A percentile compares a stretch with the other conserved stretches of the same genome.
Evolutionary conservation across 2,888 invertebrate genomes (phyloP).

Genomic region (Amiota minor): DNA sequence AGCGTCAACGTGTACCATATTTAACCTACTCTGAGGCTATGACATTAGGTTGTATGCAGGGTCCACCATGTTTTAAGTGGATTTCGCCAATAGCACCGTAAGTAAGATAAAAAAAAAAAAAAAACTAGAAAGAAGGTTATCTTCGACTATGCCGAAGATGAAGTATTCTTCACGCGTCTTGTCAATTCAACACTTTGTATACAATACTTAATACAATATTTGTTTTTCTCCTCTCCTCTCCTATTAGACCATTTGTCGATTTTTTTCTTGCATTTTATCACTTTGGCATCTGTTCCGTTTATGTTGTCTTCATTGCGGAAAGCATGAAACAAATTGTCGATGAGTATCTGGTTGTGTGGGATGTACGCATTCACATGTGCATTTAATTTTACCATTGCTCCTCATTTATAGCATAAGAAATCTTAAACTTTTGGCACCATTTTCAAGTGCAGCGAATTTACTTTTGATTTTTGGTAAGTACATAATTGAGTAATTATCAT

Average conservation of each 20-base stretch:
- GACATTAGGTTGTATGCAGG: slow-evolving; percentile 83
- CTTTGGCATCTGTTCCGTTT: slow-evolving; percentile 98
- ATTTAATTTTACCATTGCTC: slow-evolving; percentile 81
- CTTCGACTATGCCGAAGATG: too few species aligned
- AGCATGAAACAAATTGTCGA: slow-evolving; percentile 87
- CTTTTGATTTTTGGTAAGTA: slow-evolving; percentile 81
- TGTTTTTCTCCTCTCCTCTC: slow-evolving; percentile 31
- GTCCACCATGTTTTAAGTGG: slow-evolving; percentile 79
- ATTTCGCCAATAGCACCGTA: slow-evolving; percentile 77
- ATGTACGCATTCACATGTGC: slow-evolving; percentile 75
- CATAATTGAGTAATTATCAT: background rate
- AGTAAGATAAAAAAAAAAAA: slow-evolving; percentile 46
- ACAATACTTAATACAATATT: too few species aligned
- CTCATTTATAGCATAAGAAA: slow-evolving; percentile 83
- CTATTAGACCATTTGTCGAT: slow-evolving; percentile 82
- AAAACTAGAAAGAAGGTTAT: too few species aligned
- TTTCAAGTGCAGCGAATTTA: slow-evolving; percentile 93
- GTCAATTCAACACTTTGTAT: background rate
- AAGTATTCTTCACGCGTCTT: too few species aligned
- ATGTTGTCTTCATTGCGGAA: slow-evolving; percentile 93
- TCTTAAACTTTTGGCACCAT: slow-evolving; percentile 89
- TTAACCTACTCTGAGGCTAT: slow-evolving; percentile 90
- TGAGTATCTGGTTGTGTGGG: slow-evolving; percentile 74
- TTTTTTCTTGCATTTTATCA: slow-evolving; percentile 91
- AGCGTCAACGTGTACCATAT: slow-evolving; percentile 80